Evolutionary conservation across 2,113 vertebrate genomes (phyloP).

Genomic region (Brienomyrus brachyistius): DNA sequence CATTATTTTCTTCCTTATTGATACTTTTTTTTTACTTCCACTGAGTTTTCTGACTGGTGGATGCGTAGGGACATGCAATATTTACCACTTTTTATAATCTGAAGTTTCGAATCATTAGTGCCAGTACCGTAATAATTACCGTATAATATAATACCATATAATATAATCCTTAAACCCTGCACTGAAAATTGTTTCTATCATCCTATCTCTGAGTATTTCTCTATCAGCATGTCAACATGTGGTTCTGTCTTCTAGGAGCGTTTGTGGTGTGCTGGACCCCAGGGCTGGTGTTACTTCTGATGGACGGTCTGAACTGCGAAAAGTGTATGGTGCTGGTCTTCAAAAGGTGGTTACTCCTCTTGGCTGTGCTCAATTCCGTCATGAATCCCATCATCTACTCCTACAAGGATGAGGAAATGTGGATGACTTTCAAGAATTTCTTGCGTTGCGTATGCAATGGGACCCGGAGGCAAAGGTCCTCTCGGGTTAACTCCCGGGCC

Average conservation of each 20-base stretch:
- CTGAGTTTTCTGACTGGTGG: neutral
- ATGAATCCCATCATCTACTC: slow-evolving; percentile 99
- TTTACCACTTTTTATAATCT: neutral
- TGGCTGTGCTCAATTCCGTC: slow-evolving; percentile 87
- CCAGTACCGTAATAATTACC: neutral
- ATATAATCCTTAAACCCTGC: neutral
- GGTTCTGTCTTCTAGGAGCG: slow-evolving; percentile 62
- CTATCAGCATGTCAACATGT: neutral
- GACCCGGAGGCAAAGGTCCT: slow-evolving; percentile 67
- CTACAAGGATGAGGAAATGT: slow-evolving; percentile 96
- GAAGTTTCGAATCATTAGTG: neutral
- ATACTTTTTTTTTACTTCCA: neutral
- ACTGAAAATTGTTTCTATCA: neutral
- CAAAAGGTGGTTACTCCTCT: slow-evolving; percentile 85
- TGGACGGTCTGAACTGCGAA: slow-evolving; percentile 81
- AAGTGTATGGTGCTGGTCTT: slow-evolving; percentile 68
- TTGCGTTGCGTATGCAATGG: slow-evolving; percentile 70
- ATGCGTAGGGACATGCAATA: neutral
- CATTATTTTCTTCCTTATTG: neutral
- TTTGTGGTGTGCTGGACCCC: slow-evolving; percentile 98
- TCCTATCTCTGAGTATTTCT: neutral
- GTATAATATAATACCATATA: too few relatives aligned
- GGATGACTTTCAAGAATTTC: slow-evolving; percentile 83
- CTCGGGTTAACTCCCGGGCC: slow-evolving; percentile 64
- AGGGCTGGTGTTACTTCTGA: slow-evolving; percentile 77